Percentiles rank a stretch among this genome's conserved stretches.
These are phyloP conservation scores for Dioctria linearis DNA, from an alignment of 2,888 invertebrate genomes.

Conservation along the genomic window DNA sequence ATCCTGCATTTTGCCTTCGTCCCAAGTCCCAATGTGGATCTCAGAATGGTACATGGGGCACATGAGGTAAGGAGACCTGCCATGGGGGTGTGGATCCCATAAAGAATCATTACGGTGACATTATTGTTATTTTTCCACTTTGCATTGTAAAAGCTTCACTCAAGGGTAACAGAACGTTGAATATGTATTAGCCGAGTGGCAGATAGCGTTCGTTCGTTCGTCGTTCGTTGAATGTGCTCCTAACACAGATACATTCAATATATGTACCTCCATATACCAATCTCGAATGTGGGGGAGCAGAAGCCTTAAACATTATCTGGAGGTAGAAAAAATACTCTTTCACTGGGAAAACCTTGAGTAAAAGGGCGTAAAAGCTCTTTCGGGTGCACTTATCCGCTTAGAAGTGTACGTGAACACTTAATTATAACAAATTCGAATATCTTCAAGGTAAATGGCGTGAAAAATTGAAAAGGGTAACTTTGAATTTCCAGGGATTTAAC, in stretches of 20 bases:
- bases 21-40: background rate
- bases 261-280: background rate
- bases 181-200: slow-evolving; percentile 40
- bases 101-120: slow-evolving; percentile 50
- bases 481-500: slow-evolving; percentile 38
- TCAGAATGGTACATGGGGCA: slow-evolving; percentile 16
- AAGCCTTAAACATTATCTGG: slow-evolving; percentile 42
- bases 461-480: slow-evolving; percentile 48
- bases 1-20: slow-evolving; percentile 21
- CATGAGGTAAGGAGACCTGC: slow-evolving; percentile 37
- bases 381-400: slow-evolving; percentile 47
- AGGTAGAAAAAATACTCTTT: slow-evolving; percentile 9
- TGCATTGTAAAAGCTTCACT: slow-evolving; percentile 51
- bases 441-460: slow-evolving; percentile 48
- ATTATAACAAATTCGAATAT: slow-evolving; percentile 52
- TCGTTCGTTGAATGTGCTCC: background rate
- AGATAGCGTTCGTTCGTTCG: background rate
- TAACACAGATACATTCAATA: background rate
- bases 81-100: slow-evolving; percentile 17
- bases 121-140: slow-evolving; percentile 51
- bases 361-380: slow-evolving; percentile 37
- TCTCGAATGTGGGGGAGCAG: slow-evolving; percentile 14
- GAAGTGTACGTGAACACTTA: slow-evolving; percentile 47
- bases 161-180: slow-evolving; percentile 41
- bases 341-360: slow-evolving; percentile 37